Evolutionary conservation across 2,888 invertebrate genomes (phyloP).

Genomic region (Theretra japonica): DNA sequence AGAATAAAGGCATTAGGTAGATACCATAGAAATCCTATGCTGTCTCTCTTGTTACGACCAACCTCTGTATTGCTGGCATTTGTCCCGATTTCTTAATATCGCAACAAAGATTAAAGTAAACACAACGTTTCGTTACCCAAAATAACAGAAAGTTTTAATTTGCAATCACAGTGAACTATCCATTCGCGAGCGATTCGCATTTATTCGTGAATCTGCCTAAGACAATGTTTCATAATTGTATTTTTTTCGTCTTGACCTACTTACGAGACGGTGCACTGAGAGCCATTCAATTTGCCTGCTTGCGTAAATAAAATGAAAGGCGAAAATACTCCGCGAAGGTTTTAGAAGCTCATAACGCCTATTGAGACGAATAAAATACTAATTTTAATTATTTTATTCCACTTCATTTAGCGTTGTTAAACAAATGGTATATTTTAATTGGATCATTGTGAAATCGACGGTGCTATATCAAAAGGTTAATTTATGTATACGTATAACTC

Average conservation of each 20-base stretch:
- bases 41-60: too few relatives aligned
- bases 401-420: neutral
- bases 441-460: neutral
- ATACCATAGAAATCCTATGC: too few relatives aligned
- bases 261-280: conserved; percentile 45
- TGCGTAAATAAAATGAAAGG: conserved; percentile 64
- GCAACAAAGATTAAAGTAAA: too few relatives aligned
- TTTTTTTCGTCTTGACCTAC: conserved; percentile 54
- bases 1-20: too few relatives aligned
- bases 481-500: too few relatives aligned
- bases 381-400: conserved; percentile 27
- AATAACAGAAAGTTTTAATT: neutral
- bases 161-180: neutral
- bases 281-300: conserved; percentile 40
- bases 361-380: conserved; percentile 33
- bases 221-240: conserved; percentile 43
- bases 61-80: too few relatives aligned
- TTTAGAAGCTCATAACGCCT: conserved; percentile 35
- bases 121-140: too few relatives aligned
- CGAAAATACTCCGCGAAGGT: conserved; percentile 50
- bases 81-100: too few relatives aligned
- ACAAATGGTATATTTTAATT: neutral
- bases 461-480: neutral
- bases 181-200: neutral
- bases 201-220: conserved; percentile 37